Percentiles rank a stretch among this genome's conserved stretches.
These are phyloP conservation scores for Melopsittacus undulatus DNA, from an alignment of 2,797 vertebrate genomes.

Conservation along the genomic window DNA sequence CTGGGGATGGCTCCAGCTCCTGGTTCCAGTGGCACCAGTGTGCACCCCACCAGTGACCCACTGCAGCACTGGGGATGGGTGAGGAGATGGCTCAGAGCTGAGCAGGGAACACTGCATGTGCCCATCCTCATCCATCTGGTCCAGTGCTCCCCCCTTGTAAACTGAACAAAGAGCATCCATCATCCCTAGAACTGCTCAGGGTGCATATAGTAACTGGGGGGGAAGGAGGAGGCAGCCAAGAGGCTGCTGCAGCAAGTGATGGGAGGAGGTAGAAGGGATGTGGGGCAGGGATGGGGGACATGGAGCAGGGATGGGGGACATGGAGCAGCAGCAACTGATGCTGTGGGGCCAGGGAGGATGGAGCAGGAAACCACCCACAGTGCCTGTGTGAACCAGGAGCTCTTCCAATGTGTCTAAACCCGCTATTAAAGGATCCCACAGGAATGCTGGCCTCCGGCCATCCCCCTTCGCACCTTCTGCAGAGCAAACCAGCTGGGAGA, in stretches of 20 bases:
- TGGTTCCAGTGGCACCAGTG: rapidly evolving
- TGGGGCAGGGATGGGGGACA: not conserved
- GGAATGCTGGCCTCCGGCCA: not conserved
- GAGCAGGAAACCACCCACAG: not conserved
- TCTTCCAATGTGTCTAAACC: not conserved
- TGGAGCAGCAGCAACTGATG: not conserved
- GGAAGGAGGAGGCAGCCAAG: not conserved
- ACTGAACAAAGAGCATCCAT: not conserved
- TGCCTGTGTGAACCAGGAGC: not conserved
- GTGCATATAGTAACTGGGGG: not conserved
- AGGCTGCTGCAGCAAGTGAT: not conserved
- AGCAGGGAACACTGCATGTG: rapidly evolving
- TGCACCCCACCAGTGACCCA: not conserved
- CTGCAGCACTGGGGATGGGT: not conserved
- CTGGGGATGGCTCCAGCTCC: not conserved
- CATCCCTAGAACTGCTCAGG: not conserved
- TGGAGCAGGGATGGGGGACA: not conserved
- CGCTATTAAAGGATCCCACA: not conserved
- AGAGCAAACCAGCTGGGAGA: not conserved
- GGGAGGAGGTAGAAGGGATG: not conserved
- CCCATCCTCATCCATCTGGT: not conserved
- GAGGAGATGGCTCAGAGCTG: not conserved
- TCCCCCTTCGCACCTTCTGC: not conserved
- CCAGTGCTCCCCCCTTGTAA: not conserved
- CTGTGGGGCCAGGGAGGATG: not conserved